Evolutionary conservation across 2,888 invertebrate species (phyloP), one percentile per base, ranked within the genome.

Genomic region (Cerceris rybyensis): DNA sequence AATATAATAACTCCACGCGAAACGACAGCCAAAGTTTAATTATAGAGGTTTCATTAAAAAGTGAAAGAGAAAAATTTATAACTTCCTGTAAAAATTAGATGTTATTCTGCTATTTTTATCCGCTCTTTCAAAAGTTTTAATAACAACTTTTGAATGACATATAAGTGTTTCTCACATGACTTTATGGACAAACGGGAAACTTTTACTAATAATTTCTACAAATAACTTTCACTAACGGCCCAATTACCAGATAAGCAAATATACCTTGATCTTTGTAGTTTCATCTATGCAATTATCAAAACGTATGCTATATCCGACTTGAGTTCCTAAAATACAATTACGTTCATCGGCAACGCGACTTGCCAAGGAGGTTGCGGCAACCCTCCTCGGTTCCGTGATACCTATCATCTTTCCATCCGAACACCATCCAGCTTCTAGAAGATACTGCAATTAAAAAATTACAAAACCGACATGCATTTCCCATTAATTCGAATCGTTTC

Each of bases 361-460:
- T 0, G 99, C 98, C 16, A 99, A 94, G 41, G 98, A 95, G 61
- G 98, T 96, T 0, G 98, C 98, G 0, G 98, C 98, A 0, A 98
- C 96, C 70, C 98, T 94, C 9, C 99, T 94, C 0, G 99, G 99
- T 91, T 99, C 98, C 2, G 98, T 98, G 77, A 99, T 95, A 59
- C 96, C 98, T 65, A 99, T 96, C 75, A 95, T 94, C 85, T 93
- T 93, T 65, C 96, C 97, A 68, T 96, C 96, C 11, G 94, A 92
- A 60, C 95, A 94, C 97, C 97, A 98, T 88, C 97, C 97, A 75
- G 95, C 95, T 91, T 99, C 99, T 85, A 96, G 93, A 39, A 99
- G 93, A 90, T 98, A 99, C 96, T 99, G 94, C 14, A 71, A 80
- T 59, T 17, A 80, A 71, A 55, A 80, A 71, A 59, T 41, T 13